These are phyloP conservation scores for Ailuropoda melanoleuca DNA, from an alignment of 2,113 vertebrate genomes.

Conservation along the genomic window DNA sequence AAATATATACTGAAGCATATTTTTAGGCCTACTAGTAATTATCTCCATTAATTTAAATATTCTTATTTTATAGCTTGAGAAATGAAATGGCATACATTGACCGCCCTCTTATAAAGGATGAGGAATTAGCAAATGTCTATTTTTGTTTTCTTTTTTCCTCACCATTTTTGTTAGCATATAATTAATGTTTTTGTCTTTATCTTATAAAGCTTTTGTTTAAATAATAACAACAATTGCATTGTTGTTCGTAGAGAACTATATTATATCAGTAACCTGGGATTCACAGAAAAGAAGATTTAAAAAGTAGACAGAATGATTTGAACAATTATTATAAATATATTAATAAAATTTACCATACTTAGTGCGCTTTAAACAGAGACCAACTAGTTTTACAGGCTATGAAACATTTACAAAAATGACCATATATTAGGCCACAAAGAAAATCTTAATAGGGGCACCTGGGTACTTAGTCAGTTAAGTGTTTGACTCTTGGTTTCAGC, in stretches of 20 bases:
- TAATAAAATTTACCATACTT: not conserved
- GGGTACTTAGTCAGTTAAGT: not conserved
- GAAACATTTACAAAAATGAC: constrained; percentile 17
- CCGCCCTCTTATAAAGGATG: not conserved
- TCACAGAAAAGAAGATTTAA: not conserved
- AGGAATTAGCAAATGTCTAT: not conserved
- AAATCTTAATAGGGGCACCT: not conserved
- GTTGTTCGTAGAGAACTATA: not conserved
- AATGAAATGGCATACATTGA: not conserved
- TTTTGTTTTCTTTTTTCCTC: not conserved
- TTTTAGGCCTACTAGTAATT: not conserved
- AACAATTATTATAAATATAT: not conserved
- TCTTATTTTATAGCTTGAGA: not conserved
- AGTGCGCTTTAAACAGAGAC: not conserved
- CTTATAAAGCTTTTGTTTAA: not conserved
- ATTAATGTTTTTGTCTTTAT: not conserved
- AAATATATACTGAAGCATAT: not conserved
- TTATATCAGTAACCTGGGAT: not conserved
- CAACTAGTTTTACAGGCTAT: not conserved
- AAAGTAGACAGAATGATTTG: not conserved
- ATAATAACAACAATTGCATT: not conserved
- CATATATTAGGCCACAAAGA: not conserved
- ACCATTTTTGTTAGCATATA: not conserved
- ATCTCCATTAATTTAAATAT: not conserved
- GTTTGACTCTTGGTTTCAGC: not conserved